A percentile compares a stretch with the other conserved stretches of the same genome.
These are phyloP conservation scores for Hipparchia sbordonii DNA, from an alignment of 2,888 invertebrate genomes.

Conservation along the genomic window DNA sequence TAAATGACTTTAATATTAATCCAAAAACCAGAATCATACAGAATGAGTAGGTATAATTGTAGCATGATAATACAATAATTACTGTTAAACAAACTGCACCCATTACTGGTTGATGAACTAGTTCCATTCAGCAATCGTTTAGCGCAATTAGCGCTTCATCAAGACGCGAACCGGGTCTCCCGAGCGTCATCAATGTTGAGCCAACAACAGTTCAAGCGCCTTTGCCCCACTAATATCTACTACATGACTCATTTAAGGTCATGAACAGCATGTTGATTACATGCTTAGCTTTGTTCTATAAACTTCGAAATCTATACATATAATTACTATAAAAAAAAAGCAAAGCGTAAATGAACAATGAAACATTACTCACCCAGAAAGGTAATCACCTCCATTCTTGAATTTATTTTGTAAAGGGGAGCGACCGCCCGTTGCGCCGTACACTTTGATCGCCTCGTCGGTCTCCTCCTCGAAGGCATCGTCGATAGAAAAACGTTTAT, in stretches of 20 bases:
- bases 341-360: neutral
- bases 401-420: constrained; percentile 84
- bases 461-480: constrained; percentile 94
- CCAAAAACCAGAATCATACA: neutral
- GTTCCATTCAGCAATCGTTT: constrained; percentile 53
- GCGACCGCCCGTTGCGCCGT: constrained; percentile 89
- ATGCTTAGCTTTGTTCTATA: constrained; percentile 31
- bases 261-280: constrained; percentile 52
- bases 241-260: constrained; percentile 69
- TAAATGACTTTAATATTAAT: neutral
- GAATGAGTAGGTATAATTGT: neutral
- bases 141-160: constrained; percentile 52
- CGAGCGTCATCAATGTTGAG: constrained; percentile 37
- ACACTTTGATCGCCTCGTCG: constrained; percentile 87
- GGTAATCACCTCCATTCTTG: constrained; percentile 71
- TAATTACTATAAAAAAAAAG: no score
- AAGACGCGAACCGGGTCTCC: constrained; percentile 45
- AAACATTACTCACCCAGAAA: constrained; percentile 61
- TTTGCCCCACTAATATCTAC: constrained; percentile 61
- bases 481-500: constrained; percentile 90
- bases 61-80: neutral
- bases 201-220: constrained; percentile 63
- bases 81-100: constrained; percentile 7
- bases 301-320: neutral
- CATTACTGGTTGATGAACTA: constrained; percentile 37